These are phyloP conservation scores for Alsophila aescularia DNA, from an alignment of 2,888 invertebrate species.

Conservation along the genomic window DNA sequence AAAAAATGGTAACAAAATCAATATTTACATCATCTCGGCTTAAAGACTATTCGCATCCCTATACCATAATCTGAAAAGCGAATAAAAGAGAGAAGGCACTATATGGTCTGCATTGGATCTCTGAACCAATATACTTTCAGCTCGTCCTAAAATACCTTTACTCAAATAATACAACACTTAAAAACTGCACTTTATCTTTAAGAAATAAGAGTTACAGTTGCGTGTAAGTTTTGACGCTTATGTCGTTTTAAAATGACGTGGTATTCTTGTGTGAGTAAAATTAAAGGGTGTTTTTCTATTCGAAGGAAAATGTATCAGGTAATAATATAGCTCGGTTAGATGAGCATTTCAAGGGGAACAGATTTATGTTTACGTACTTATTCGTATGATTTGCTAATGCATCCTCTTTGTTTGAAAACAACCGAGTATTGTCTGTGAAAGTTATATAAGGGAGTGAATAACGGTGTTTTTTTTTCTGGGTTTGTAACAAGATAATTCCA, in stretches of 20 bases:
- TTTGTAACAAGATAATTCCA: no score
- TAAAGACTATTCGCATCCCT: constrained; percentile 42
- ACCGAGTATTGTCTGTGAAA: constrained; percentile 37
- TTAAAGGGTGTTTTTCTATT: constrained; percentile 71
- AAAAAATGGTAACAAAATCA: constrained; percentile 20
- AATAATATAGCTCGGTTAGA: constrained; percentile 66
- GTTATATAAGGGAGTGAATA: constrained; percentile 11
- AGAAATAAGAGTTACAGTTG: constrained; percentile 16
- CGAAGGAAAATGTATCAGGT: constrained; percentile 69
- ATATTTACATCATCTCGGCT: constrained; percentile 33
- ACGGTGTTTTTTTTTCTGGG: neutral
- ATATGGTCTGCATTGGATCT: constrained; percentile 56
- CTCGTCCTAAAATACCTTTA: constrained; percentile 5
- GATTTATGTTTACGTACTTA: constrained; percentile 56
- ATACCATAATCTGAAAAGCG: constrained; percentile 52
- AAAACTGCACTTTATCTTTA: neutral
- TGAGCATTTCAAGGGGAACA: constrained; percentile 60
- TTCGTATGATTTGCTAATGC: constrained; percentile 48
- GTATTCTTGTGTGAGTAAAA: constrained; percentile 57
- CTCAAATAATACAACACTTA: constrained; percentile 2
- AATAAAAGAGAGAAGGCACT: constrained; percentile 53
- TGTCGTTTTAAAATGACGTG: constrained; percentile 6
- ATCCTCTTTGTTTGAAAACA: constrained; percentile 47
- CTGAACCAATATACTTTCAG: constrained; percentile 53
- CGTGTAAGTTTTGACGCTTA: constrained; percentile 2